phyloP scores from a whole-genome alignment of 2,888 invertebrate genomes.

The Acronicta aceris region DNA sequence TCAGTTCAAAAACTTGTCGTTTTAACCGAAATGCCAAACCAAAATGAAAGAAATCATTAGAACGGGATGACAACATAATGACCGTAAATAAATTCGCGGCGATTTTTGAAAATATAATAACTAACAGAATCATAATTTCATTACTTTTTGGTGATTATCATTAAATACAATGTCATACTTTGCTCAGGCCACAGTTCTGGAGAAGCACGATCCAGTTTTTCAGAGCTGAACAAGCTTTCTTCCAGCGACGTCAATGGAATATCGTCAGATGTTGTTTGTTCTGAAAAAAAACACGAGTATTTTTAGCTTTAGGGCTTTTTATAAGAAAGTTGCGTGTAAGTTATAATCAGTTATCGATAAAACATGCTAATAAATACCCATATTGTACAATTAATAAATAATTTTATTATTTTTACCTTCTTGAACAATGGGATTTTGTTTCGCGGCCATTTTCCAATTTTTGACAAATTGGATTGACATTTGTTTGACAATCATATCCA shows the following conservation, averaged over 20 bases:
- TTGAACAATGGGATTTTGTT: conserved; percentile 90
- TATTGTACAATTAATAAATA: neutral
- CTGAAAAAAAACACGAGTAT: conserved; percentile 66
- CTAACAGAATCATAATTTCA: neutral
- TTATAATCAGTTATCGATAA: conserved; percentile 3
- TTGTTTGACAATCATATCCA: conserved; percentile 55
- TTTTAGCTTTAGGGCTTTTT: neutral
- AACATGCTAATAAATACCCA: neutral
- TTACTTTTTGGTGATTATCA: neutral
- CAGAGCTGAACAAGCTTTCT: conserved; percentile 95
- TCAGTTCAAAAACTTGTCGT: conserved; percentile 77
- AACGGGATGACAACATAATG: conserved; percentile 81
- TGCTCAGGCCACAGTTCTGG: conserved; percentile 99
- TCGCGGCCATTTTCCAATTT: conserved; percentile 91
- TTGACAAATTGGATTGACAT: too few relatives aligned
- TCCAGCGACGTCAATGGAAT: conserved; percentile 89
- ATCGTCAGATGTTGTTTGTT: conserved; percentile 82
- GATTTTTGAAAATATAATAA: conserved; percentile 77
- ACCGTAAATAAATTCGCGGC: conserved; percentile 75
- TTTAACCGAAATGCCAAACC: conserved; percentile 77
- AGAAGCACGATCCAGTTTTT: conserved; percentile 97
- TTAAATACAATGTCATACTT: conserved; percentile 90
- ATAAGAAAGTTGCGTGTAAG: neutral
- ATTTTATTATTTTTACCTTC: conserved; percentile 84
- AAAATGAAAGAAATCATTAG: conserved; percentile 60